A percentile compares a stretch with the other conserved stretches of the same genome.
Conservation (phyloP, 2,113 vertebrate genomes). For the Anarhynchus alexandrinus region DNA sequence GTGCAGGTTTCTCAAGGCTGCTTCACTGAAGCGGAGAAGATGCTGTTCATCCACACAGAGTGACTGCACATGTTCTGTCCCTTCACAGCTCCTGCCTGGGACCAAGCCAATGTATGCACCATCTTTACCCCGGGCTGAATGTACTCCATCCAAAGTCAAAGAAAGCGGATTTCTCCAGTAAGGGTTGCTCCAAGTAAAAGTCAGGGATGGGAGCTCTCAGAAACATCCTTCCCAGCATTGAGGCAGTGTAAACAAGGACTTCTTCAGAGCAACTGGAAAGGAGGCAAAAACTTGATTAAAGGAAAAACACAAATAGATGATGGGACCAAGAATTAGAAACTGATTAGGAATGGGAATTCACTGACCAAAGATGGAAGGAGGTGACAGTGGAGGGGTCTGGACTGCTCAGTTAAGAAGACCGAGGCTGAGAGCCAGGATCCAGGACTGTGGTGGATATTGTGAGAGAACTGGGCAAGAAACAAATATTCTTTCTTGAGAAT, state of each 20-base stretch:
- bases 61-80: neutral
- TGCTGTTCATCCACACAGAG: neutral
- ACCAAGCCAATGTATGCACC: neutral
- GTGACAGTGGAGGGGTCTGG: neutral
- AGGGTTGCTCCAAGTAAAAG: neutral
- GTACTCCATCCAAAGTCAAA: neutral
- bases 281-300: neutral
- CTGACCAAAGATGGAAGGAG: neutral
- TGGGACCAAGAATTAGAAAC: neutral
- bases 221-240: neutral
- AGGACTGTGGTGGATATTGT: neutral
- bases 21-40: neutral
- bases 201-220: neutral
- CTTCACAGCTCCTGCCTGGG: neutral
- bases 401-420: neutral
- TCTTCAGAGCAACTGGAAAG: neutral
- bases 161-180: neutral
- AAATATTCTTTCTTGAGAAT: neutral
- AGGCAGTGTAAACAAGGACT: neutral
- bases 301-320: neutral
- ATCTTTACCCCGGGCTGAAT: neutral
- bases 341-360: neutral
- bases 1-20: neutral
- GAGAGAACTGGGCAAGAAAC: neutral
- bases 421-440: neutral